A percentile compares a stretch with the other conserved stretches of the same genome.
These are phyloP conservation scores for Cremastobaeus sp. DNA, from an alignment of 2,888 invertebrate species.

Conservation along the genomic window DNA sequence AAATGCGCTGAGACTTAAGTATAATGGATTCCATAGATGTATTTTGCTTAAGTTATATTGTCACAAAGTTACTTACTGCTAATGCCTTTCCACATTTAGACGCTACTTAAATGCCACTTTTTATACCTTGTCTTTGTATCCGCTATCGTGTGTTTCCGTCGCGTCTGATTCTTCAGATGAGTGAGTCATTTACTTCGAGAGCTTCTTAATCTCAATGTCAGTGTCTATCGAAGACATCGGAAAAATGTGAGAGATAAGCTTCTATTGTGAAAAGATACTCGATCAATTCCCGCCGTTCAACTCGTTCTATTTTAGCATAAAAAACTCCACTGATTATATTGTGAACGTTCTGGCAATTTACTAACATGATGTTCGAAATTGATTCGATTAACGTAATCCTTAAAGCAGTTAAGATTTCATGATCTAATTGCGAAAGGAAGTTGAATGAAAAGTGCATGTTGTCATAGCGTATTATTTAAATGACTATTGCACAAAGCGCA, in stretches of 20 bases:
- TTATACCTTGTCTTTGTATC: slow-evolving; percentile 52
- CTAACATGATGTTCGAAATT: too few relatives aligned
- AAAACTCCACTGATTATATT: slow-evolving; percentile 11
- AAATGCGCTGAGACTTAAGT: slow-evolving; percentile 8
- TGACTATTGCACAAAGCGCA: background rate
- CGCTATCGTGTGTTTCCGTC: slow-evolving; percentile 44
- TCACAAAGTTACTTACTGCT: slow-evolving; percentile 43
- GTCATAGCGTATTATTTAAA: background rate
- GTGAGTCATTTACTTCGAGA: slow-evolving; percentile 50
- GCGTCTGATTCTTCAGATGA: slow-evolving; percentile 27
- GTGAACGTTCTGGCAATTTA: background rate
- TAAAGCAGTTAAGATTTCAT: too few relatives aligned
- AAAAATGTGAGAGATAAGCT: slow-evolving; percentile 18
- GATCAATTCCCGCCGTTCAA: slow-evolving; percentile 30
- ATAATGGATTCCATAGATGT: slow-evolving; percentile 21
- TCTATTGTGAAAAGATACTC: slow-evolving; percentile 26
- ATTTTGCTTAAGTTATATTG: slow-evolving; percentile 27
- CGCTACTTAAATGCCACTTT: slow-evolving; percentile 61
- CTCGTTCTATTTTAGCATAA: background rate
- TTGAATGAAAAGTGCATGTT: background rate
- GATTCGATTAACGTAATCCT: too few relatives aligned
- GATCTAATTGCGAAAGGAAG: too few relatives aligned
- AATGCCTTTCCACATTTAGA: slow-evolving; percentile 68
- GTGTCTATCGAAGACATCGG: slow-evolving; percentile 42
- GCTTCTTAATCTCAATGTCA: slow-evolving; percentile 52